Base-by-base conservation (phyloP, 2,888 invertebrate genomes). In the Drosophila rellima region DNA sequence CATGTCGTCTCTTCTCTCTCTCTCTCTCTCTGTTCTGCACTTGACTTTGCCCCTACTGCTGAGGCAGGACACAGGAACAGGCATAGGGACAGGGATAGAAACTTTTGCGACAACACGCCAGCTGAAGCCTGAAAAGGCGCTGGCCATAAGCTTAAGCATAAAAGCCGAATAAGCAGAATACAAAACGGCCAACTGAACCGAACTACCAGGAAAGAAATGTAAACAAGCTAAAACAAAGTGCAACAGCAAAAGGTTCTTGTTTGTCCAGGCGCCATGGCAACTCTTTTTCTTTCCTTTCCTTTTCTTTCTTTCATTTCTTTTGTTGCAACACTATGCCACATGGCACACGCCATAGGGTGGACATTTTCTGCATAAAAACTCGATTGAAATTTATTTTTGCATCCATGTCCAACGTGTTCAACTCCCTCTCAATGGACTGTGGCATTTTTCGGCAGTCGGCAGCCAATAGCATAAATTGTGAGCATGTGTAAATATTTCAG, bases 241-340 rank as follows among this genome's bases (percentile, higher is more conserved):
- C 74, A 81, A 56, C 62, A 56, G 44, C 55, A 35, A 26, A 33
- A 59, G 51, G 56, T 45, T 48, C 63, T 23, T 44, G 44, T 78
- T 75, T 62, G 67, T 35, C 48, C 57, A 57, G 73, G 66, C 71
- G 72, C 71, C 87, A 85, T 80, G 82, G 74, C 82, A 87, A 80
- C 82, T 69, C 75, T 70, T 13, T 37, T 50, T 2, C 23, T 37
- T 20, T 51, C 10, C 3, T 2, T 48, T 20, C 26, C 18, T 13
- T 11, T 17, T 13, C 26, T 3, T 20, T 33, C 33, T 13, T 7
- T 0, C n/a, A 3, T 40, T 18, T 20, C 10, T 59, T 55, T 59
- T 63, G 13, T 15, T 40, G 37, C 67, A 60, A 66, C 57, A 63
- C 48, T 33, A 2, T 42, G 23, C 48, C 13, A 39, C 39, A 18